phyloP scores from a whole-genome alignment of 2,113 vertebrate species.

The Laterallus jamaicensis region DNA sequence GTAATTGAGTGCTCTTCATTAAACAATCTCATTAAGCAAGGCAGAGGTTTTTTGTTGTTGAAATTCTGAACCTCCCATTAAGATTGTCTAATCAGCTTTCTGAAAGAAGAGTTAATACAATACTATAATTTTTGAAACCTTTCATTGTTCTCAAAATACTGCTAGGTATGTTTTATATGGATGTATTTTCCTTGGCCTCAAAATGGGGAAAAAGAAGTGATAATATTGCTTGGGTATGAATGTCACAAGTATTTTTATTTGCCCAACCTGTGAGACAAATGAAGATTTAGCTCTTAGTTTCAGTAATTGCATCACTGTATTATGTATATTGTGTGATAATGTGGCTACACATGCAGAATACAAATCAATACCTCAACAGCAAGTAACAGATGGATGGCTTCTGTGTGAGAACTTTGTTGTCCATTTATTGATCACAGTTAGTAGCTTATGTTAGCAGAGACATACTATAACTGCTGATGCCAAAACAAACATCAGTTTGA shows the following conservation, averaged over 20 bases:
- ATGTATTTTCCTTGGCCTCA: neutral
- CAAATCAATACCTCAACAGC: constrained; percentile 38
- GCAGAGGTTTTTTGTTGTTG: constrained; percentile 53
- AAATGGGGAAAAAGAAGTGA: neutral
- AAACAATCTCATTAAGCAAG: constrained; percentile 62
- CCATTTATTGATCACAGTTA: constrained; percentile 48
- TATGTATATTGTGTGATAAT: constrained; percentile 41
- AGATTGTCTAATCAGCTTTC: constrained; percentile 63
- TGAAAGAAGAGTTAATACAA: constrained; percentile 56
- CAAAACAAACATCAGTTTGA: constrained; percentile 44
- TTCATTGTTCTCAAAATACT: constrained; percentile 10
- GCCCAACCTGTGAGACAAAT: neutral
- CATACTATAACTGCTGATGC: neutral
- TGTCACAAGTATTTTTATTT: neutral
- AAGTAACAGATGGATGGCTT: constrained; percentile 53
- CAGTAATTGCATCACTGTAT: neutral
- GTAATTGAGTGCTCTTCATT: constrained; percentile 60
- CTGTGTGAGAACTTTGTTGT: constrained; percentile 25
- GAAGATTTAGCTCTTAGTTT: constrained; percentile 15
- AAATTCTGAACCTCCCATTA: constrained; percentile 64
- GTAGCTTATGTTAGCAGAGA: constrained; percentile 41
- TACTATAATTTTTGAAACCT: constrained; percentile 21
- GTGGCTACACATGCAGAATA: constrained; percentile 1
- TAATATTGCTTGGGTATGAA: constrained; percentile 1
- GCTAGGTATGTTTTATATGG: neutral